phyloP scores from a whole-genome alignment of 2,888 invertebrate species.

The Drosophila eohydei region DNA sequence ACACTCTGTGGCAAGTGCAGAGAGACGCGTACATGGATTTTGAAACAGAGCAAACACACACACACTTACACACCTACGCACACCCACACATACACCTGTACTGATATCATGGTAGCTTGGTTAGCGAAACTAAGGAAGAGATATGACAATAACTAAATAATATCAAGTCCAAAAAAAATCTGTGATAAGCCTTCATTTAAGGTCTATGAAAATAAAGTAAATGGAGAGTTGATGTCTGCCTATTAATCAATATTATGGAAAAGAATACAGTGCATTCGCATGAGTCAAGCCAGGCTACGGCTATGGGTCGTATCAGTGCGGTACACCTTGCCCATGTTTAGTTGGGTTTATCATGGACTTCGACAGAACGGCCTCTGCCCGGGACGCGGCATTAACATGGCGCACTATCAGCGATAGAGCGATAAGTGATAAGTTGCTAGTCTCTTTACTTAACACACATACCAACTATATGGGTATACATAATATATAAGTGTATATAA shows the following conservation, averaged over 20 bases:
- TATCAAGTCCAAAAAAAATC: background rate
- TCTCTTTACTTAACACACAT: constrained; percentile 33
- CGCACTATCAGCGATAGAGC: constrained; percentile 39
- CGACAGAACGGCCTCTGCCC: constrained; percentile 36
- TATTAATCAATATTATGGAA: constrained; percentile 61
- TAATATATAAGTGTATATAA: background rate
- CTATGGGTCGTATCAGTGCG: constrained; percentile 10
- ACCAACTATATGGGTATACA: background rate
- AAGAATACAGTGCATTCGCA: constrained; percentile 10
- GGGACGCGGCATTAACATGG: constrained; percentile 39
- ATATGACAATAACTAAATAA: constrained; percentile 13
- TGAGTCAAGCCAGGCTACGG: constrained; percentile 49
- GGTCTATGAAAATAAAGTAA: constrained; percentile 1
- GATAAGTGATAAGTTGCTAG: constrained; percentile 48
- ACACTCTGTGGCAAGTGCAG: constrained; percentile 8
- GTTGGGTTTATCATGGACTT: constrained; percentile 45
- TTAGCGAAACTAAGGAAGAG: background rate
- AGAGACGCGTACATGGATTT: constrained; percentile 1
- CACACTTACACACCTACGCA: background rate
- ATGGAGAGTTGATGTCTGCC: constrained; percentile 17
- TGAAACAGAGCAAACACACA: background rate
- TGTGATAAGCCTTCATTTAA: constrained; percentile 14
- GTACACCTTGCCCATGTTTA: constrained; percentile 49
- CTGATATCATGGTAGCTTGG: background rate
- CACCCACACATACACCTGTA: background rate